A percentile compares a stretch with the other conserved stretches of the same genome.
Conservation (phyloP, 2,888 invertebrate genomes). For the Vesta saturnalis region DNA sequence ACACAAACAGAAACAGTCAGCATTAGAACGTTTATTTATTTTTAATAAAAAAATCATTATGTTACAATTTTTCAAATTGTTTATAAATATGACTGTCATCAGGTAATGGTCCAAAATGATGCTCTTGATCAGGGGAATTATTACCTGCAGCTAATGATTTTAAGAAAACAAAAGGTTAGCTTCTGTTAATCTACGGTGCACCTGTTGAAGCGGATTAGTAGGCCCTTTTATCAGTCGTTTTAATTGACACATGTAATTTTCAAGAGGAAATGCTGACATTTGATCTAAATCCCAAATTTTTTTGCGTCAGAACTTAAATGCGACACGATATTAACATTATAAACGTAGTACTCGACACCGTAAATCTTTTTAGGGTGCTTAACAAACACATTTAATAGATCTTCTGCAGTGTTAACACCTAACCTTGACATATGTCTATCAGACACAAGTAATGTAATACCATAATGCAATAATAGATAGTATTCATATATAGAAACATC, state of each 20-base stretch:
- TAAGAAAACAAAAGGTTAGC: background rate
- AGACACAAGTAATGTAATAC: slow-evolving; percentile 24
- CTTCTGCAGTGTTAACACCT: slow-evolving; percentile 10
- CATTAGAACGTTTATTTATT: too few species aligned
- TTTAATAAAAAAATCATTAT: too few species aligned
- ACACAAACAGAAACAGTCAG: too few species aligned
- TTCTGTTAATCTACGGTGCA: background rate
- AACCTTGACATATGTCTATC: too few species aligned
- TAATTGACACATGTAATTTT: slow-evolving; percentile 18
- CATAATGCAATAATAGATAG: slow-evolving; percentile 32
- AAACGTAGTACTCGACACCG: slow-evolving; percentile 17
- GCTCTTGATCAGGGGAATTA: background rate
- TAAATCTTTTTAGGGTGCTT: slow-evolving; percentile 18
- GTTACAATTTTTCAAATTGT: background rate
- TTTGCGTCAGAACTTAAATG: slow-evolving; percentile 21
- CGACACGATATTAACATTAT: slow-evolving; percentile 22
- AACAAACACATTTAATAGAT: slow-evolving; percentile 24
- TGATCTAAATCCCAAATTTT: slow-evolving; percentile 17
- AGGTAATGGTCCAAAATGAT: background rate
- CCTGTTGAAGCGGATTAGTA: slow-evolving; percentile 18
- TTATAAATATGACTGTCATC: background rate
- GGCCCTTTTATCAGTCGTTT: slow-evolving; percentile 17
- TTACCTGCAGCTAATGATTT: background rate
- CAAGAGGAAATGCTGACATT: slow-evolving; percentile 25
- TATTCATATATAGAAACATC: slow-evolving; percentile 30